phyloP scores from a whole-genome alignment of 2,797 vertebrate genomes.

The Rousettus madagascariensis region DNA sequence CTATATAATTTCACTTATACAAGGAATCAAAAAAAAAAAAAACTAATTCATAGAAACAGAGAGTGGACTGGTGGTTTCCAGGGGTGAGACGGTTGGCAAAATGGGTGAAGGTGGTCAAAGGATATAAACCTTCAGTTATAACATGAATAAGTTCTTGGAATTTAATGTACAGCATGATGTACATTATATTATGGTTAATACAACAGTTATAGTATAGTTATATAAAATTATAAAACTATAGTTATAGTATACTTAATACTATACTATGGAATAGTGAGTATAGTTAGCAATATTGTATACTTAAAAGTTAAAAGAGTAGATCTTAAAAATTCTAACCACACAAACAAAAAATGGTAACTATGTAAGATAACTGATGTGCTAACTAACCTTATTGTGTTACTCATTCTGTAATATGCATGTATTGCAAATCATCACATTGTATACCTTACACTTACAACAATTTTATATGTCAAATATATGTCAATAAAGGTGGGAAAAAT shows the following conservation, averaged over 20 bases:
- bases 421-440: neutral
- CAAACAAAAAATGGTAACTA: neutral
- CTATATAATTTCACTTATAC: neutral
- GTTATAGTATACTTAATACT: neutral
- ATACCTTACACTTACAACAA: neutral
- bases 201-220: neutral
- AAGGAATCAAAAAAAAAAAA: neutral
- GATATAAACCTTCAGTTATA: neutral
- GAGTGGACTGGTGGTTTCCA: neutral
- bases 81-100: neutral
- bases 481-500: neutral
- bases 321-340: neutral
- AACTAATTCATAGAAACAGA: neutral
- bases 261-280: neutral
- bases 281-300: neutral
- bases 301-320: neutral
- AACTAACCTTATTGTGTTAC: neutral
- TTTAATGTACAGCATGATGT: neutral
- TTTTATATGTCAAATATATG: neutral
- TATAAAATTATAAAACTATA: neutral
- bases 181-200: neutral
- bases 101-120: neutral
- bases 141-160: neutral
- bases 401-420: neutral
- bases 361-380: neutral